These are phyloP conservation scores for Dryoscopus gambensis DNA, from an alignment of 2,113 vertebrate genomes.

Conservation along the genomic window DNA sequence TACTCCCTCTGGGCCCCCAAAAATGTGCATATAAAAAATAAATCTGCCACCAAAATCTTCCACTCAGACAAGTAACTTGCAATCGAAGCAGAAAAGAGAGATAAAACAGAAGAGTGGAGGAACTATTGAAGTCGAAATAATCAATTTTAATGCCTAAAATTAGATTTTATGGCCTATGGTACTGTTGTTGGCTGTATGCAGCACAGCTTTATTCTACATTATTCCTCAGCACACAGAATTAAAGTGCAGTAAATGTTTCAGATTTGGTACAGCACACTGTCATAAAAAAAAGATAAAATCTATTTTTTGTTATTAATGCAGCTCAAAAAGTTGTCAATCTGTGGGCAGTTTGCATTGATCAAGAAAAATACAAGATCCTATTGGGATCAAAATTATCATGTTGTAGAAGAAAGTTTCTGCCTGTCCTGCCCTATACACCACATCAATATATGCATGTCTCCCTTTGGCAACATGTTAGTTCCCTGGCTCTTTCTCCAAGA, in stretches of 20 bases:
- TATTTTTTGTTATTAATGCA: neutral
- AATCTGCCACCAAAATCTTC: neutral
- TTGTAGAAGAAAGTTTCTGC: neutral
- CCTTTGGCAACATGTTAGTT: neutral
- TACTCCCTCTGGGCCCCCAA: neutral
- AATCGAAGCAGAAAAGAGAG: neutral
- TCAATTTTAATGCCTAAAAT: constrained; percentile 30
- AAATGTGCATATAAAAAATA: neutral
- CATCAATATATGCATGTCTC: neutral
- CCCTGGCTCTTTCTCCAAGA: neutral
- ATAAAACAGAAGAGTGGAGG: neutral
- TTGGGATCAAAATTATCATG: neutral
- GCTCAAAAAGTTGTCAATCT: neutral
- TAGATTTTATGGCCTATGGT: neutral
- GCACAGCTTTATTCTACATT: neutral
- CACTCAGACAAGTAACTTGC: neutral
- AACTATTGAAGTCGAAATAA: constrained; percentile 4
- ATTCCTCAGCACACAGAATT: neutral
- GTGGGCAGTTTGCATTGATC: neutral
- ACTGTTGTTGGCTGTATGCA: neutral
- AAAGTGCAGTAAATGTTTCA: neutral
- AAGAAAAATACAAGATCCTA: neutral
- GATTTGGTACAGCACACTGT: neutral
- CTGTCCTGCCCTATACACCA: neutral
- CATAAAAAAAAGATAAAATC: neutral